Evolutionary conservation across 1,140 invertebrate species (phyloP).

Genomic region (Anastrepha ludens): DNA sequence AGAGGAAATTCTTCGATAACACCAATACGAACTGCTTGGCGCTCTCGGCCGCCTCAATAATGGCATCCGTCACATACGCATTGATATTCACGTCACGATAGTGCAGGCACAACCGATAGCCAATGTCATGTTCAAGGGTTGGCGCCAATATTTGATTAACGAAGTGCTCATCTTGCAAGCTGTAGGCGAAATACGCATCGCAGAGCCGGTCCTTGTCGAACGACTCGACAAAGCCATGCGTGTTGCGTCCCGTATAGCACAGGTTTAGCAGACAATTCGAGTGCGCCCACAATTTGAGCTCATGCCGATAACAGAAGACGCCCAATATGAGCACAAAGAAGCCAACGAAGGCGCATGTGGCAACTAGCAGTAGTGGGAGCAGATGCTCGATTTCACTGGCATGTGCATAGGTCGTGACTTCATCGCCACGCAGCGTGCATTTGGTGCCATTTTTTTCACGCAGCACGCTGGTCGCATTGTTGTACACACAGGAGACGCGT

Average conservation of each 20-base stretch:
- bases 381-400: slow-evolving; percentile 87
- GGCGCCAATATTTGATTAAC: slow-evolving; percentile 89
- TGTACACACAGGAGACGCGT: slow-evolving; percentile 81
- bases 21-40: slow-evolving; percentile 93
- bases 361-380: slow-evolving; percentile 84
- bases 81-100: slow-evolving; percentile 90
- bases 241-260: slow-evolving; percentile 80
- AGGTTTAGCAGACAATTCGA: slow-evolving; percentile 85
- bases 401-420: slow-evolving; percentile 82
- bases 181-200: slow-evolving; percentile 94
- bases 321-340: slow-evolving; percentile 83
- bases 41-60: slow-evolving; percentile 92
- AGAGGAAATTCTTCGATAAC: slow-evolving; percentile 93
- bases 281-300: slow-evolving; percentile 90
- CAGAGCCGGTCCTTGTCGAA: slow-evolving; percentile 89
- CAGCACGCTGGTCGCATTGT: slow-evolving; percentile 80
- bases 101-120: slow-evolving; percentile 88
- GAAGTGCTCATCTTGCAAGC: slow-evolving; percentile 91
- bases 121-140: slow-evolving; percentile 85
- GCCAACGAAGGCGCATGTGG: slow-evolving; percentile 83
- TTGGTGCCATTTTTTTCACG: slow-evolving; percentile 82
- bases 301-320: slow-evolving; percentile 86
- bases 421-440: slow-evolving; percentile 80
- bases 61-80: slow-evolving; percentile 89
- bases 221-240: slow-evolving; percentile 81